Evolutionary conservation across 2,888 invertebrate genomes (phyloP).

Genomic region (Cecidostiba fungosa): DNA sequence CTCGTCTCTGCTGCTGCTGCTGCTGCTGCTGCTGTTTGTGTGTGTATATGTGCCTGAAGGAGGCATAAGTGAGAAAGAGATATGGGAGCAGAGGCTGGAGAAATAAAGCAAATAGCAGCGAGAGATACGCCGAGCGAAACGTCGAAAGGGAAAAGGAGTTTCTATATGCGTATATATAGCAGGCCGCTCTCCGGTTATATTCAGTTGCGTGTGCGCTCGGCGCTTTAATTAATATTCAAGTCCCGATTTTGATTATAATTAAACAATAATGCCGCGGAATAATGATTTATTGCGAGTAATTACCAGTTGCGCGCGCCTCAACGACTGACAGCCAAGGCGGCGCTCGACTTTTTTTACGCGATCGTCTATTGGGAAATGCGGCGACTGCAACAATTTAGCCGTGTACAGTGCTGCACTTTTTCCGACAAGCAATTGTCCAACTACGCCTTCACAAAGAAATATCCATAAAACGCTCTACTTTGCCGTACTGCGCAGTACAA

Average conservation of each 20-base stretch:
- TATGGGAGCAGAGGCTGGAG: slow-evolving; percentile 7
- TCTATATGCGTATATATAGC: not conserved
- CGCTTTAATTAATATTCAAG: slow-evolving; percentile 76
- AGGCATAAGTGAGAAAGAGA: slow-evolving; percentile 20
- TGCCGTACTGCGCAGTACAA: not conserved
- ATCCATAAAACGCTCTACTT: not conserved
- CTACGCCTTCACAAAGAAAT: not conserved
- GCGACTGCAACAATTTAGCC: not conserved
- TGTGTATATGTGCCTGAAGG: not conserved
- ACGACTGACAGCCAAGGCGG: too few relatives aligned
- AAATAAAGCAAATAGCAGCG: slow-evolving; percentile 33
- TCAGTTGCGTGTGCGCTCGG: not conserved
- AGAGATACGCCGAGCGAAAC: not conserved
- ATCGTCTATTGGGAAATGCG: not conserved
- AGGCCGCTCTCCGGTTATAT: not conserved
- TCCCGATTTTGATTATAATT: slow-evolving; percentile 77
- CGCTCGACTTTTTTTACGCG: slow-evolving; percentile 50
- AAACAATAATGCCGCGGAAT: slow-evolving; percentile 76
- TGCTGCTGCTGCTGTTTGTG: not conserved
- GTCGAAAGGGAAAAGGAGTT: slow-evolving; percentile 29
- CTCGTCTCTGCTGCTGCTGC: slow-evolving; percentile 21
- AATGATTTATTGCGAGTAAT: slow-evolving; percentile 77
- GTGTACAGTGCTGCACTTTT: not conserved
- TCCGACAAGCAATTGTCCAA: not conserved
- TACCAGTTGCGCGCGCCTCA: too few relatives aligned